Conservation (phyloP, 2,113 vertebrate genomes). For the Seriola quinqueradiata region DNA sequence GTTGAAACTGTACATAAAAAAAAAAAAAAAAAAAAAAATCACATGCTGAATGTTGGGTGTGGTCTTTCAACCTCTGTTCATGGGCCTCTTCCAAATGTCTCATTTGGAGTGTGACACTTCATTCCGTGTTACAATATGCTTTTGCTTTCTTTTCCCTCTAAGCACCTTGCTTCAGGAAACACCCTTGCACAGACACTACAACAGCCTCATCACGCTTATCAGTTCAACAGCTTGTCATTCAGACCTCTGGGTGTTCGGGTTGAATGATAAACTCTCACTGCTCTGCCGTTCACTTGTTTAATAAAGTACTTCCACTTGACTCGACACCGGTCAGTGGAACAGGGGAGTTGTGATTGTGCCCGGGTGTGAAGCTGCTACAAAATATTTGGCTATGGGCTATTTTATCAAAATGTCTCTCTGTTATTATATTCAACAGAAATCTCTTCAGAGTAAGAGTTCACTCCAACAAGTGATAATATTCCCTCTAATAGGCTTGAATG, state of each 20-base stretch:
- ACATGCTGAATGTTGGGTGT: background rate
- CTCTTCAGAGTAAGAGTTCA: conserved; percentile 35
- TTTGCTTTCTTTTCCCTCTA: conserved; percentile 4
- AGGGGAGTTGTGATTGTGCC: conserved; percentile 42
- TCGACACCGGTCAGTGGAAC: conserved; percentile 47
- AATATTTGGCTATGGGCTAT: background rate
- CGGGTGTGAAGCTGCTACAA: conserved; percentile 55
- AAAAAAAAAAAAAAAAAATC: no score
- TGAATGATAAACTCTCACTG: conserved; percentile 56
- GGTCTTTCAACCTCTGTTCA: no score
- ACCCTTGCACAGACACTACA: conserved; percentile 2
- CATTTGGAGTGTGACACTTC: no score
- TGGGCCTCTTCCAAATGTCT: no score
- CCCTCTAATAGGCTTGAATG: conserved; percentile 49
- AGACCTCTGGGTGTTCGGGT: conserved; percentile 47
- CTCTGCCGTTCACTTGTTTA: conserved; percentile 54
- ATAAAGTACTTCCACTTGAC: conserved; percentile 67
- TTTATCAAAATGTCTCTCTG: conserved; percentile 39
- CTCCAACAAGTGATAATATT: conserved; percentile 45
- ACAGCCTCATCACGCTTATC: conserved; percentile 56
- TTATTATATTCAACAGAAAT: conserved; percentile 43
- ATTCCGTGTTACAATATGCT: background rate
- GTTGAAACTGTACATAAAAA: background rate
- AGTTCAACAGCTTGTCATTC: conserved; percentile 65
- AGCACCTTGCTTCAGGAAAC: conserved; percentile 37